Percentiles rank a stretch among this genome's conserved stretches.
Evolutionary conservation across 1,140 invertebrate species (phyloP).

Genomic region (Dendroctonus valens): DNA sequence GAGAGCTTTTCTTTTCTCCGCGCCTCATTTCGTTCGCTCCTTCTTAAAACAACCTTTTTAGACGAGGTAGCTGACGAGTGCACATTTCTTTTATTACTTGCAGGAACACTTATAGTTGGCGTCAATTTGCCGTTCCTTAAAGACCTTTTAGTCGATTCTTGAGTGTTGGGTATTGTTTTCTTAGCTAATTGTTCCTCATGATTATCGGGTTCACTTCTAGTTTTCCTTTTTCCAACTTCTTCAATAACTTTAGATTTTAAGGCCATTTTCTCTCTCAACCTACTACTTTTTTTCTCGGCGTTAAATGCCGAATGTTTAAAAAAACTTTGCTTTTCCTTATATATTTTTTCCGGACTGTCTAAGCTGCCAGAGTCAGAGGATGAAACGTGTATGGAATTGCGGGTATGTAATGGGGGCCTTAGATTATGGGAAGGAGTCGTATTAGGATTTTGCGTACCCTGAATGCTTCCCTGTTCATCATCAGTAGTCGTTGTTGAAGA

Average conservation of each 20-base stretch:
- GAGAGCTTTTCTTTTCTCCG: conserved; percentile 18
- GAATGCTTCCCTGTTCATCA: conserved; percentile 47
- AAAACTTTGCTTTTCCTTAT: conserved; percentile 83
- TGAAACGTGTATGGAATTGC: conserved; percentile 5
- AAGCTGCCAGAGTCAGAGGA: conserved; percentile 57
- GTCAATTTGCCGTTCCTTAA: no score
- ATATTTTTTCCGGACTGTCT: conserved; percentile 70
- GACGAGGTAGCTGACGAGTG: no score
- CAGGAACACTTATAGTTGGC: no score
- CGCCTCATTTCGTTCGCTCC: conserved; percentile 15
- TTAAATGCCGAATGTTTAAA: conserved; percentile 76
- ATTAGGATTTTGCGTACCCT: conserved; percentile 45
- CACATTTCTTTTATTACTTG: no score
- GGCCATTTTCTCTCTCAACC: conserved; percentile 18
- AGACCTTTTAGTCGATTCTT: no score
- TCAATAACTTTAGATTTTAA: background rate
- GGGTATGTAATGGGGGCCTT: conserved; percentile 25
- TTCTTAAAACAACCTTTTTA: conserved; percentile 3
- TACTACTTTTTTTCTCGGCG: conserved; percentile 51
- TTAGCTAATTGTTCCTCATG: no score
- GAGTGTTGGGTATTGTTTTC: no score
- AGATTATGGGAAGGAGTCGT: conserved; percentile 30
- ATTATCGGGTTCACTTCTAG: no score
- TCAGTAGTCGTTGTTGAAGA: conserved; percentile 13
- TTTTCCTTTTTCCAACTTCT: background rate